Evolutionary conservation across 1,140 invertebrate species (phyloP).

Genomic region (Musca domestica): DNA sequence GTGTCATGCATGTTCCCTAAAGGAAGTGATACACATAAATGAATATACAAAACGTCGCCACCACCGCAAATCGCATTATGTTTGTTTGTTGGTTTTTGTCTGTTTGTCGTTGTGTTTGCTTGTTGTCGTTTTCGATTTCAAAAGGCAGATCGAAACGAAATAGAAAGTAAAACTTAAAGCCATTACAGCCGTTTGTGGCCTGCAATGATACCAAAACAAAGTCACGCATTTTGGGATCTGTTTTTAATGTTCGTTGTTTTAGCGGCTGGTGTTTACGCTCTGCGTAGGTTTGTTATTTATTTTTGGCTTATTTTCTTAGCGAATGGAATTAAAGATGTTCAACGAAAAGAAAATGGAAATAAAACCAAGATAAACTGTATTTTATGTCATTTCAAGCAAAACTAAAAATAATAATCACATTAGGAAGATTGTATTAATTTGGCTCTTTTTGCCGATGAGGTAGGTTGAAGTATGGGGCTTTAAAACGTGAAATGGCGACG

Average conservation of each 20-base stretch:
- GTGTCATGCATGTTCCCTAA: no score
- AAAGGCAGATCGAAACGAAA: not conserved
- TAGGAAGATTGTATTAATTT: no score
- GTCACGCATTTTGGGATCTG: constrained; percentile 11
- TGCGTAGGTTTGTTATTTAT: not conserved
- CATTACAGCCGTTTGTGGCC: not conserved
- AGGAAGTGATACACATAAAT: no score
- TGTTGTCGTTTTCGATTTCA: not conserved
- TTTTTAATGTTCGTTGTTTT: not conserved
- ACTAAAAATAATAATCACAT: no score
- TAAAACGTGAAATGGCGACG: no score
- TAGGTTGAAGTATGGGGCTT: no score
- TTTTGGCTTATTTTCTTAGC: no score
- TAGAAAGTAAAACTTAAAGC: constrained; percentile 4
- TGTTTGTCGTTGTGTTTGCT: no score
- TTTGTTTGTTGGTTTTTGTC: not conserved
- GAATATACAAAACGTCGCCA: no score
- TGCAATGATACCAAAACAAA: not conserved
- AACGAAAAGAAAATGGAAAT: not conserved
- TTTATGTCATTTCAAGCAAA: no score
- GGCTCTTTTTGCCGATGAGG: no score
- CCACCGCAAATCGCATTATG: not conserved
- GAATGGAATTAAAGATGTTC: constrained; percentile 9
- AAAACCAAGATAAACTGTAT: no score
- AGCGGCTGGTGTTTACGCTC: not conserved